Percentiles rank a stretch among this genome's conserved stretches.
phyloP scores from a whole-genome alignment of 2,797 vertebrate genomes.

The Argentina silus region DNA sequence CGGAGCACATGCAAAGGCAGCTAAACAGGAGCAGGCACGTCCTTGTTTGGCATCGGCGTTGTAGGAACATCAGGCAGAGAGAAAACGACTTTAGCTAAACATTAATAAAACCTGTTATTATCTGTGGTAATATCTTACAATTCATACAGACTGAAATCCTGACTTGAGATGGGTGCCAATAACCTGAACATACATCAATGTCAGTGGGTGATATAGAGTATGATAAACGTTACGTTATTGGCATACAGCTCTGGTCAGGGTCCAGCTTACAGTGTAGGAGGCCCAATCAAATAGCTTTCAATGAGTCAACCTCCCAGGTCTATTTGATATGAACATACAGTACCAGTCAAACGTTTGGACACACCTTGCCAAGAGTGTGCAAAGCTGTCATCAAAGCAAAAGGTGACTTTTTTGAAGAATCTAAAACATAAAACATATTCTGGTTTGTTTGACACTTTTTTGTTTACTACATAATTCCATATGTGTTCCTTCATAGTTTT shows the following conservation, averaged over 20 bases:
- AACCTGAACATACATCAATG: neutral
- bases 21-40: neutral
- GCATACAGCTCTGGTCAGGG: neutral
- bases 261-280: neutral
- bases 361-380: too few species aligned
- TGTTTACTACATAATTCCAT: too few species aligned
- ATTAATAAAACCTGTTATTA: constrained; percentile 5
- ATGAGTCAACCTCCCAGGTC: neutral
- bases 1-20: neutral
- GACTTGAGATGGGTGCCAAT: neutral
- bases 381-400: too few species aligned
- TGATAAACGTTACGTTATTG: neutral
- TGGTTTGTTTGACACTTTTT: too few species aligned
- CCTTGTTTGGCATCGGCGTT: neutral
- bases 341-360: too few species aligned
- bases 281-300: constrained; percentile 1
- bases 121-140: constrained; percentile 9
- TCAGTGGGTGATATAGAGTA: neutral
- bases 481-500: too few species aligned
- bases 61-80: neutral
- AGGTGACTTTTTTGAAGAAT: too few species aligned
- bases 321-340: constrained; percentile 5
- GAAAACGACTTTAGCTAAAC: neutral
- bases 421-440: too few species aligned
- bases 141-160: constrained; percentile 7